These are phyloP conservation scores for Macroramphosus scolopax DNA, from an alignment of 2,797 vertebrate species.

Conservation along the genomic window DNA sequence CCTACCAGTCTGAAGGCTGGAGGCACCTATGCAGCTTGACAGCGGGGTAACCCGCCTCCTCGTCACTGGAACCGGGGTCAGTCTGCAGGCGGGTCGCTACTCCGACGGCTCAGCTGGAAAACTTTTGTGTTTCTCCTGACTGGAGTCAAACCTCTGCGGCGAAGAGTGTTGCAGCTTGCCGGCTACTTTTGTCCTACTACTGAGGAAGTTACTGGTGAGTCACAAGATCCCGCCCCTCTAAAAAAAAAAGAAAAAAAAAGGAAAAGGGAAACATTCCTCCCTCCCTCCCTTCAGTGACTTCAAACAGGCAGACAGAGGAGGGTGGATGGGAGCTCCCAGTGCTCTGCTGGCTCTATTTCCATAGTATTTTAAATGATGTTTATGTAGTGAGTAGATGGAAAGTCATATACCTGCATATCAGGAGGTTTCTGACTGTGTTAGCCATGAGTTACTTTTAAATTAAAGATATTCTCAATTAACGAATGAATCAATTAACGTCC, in stretches of 20 bases:
- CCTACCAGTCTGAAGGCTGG: constrained; percentile 66
- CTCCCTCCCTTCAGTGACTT: constrained; percentile 47
- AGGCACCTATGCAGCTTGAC: constrained; percentile 41
- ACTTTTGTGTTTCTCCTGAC: constrained; percentile 45
- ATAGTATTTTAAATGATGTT: no score
- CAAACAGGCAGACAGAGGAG: constrained; percentile 36
- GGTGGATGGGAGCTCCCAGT: constrained; percentile 22
- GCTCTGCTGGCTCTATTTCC: no score
- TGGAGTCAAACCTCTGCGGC: constrained; percentile 49
- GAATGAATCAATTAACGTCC: background rate
- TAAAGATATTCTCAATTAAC: background rate
- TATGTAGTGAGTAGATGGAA: no score
- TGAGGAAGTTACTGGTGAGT: constrained; percentile 80
- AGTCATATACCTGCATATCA: no score
- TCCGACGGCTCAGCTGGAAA: constrained; percentile 39
- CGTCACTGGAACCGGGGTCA: constrained; percentile 34
- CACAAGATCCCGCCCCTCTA: constrained; percentile 77
- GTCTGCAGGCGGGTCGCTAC: constrained; percentile 30
- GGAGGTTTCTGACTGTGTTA: background rate
- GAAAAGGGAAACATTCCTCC: no score
- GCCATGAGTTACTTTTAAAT: no score
- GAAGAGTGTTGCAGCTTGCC: constrained; percentile 65
- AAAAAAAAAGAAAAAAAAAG: constrained; percentile 23
- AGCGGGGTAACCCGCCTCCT: constrained; percentile 34
- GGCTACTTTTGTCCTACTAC: constrained; percentile 75